A percentile compares a stretch with the other conserved stretches of the same genome.
Conservation (phyloP, 2,888 invertebrate species). For the Pseudococcus longispinus region DNA sequence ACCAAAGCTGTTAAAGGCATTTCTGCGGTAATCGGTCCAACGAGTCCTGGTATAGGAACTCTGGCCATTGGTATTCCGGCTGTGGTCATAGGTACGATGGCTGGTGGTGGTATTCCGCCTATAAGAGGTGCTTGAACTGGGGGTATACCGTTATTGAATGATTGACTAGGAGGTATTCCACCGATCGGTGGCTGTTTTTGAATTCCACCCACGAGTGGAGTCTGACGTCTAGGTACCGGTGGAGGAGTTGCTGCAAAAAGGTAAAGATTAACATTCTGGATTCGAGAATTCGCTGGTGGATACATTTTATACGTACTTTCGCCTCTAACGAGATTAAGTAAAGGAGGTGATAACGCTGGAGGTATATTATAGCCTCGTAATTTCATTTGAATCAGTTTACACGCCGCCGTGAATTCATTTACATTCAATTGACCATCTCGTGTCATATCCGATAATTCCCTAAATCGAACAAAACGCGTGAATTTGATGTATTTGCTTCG, state of each 20-base stretch:
- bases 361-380: conserved; percentile 92
- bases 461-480: conserved; percentile 61
- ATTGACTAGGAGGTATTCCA: conserved; percentile 18
- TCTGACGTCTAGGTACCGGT: not conserved
- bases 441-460: conserved; percentile 92
- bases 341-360: conserved; percentile 78
- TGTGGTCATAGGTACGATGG: not conserved
- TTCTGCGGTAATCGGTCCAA: conserved; percentile 56
- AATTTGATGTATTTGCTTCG: not conserved
- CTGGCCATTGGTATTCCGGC: conserved; percentile 39
- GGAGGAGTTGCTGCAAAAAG: not conserved
- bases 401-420: conserved; percentile 96
- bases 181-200: not conserved
- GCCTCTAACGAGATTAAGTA: conserved; percentile 61
- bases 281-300: not conserved
- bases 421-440: conserved; percentile 96
- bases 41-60: conserved; percentile 59
- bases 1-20: conserved; percentile 50
- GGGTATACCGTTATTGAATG: not conserved
- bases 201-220: not conserved
- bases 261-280: not conserved
- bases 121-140: not conserved
- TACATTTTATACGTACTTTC: conserved; percentile 30
- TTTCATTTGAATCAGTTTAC: conserved; percentile 93
- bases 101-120: not conserved